phyloP scores from a whole-genome alignment of 2,113 vertebrate species.

The Tupaia tana region DNA sequence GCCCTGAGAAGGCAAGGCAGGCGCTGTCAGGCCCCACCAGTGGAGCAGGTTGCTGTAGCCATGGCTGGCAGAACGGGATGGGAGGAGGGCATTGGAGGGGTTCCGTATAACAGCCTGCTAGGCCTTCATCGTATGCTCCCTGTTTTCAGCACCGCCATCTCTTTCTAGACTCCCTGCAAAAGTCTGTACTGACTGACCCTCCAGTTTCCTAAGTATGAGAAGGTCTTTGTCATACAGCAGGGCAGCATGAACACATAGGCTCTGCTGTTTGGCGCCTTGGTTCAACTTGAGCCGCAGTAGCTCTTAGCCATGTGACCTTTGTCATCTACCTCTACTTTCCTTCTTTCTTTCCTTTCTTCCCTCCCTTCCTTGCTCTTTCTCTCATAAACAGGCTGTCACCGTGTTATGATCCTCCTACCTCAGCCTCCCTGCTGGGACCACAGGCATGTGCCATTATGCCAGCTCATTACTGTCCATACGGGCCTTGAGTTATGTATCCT shows the following conservation, averaged over 20 bases:
- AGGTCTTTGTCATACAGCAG: neutral
- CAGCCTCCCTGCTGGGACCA: too few relatives aligned
- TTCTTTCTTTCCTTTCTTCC: too few relatives aligned
- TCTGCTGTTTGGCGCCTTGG: neutral
- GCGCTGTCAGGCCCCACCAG: neutral
- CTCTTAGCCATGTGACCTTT: neutral
- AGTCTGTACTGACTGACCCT: neutral
- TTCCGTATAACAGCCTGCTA: neutral
- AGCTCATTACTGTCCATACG: too few relatives aligned
- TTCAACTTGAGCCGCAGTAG: neutral
- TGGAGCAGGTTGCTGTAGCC: neutral
- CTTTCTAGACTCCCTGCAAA: neutral
- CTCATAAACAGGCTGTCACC: too few relatives aligned
- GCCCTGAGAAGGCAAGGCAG: neutral
- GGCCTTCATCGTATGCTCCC: neutral
- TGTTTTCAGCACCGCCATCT: neutral
- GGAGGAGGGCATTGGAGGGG: neutral
- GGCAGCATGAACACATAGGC: neutral
- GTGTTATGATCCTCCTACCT: too few relatives aligned
- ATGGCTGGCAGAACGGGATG: neutral
- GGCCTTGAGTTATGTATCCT: too few relatives aligned
- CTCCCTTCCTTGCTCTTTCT: too few relatives aligned
- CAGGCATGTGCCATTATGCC: too few relatives aligned
- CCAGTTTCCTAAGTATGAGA: neutral
- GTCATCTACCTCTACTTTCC: neutral